Evolutionary conservation across 1,140 invertebrate genomes (phyloP).

Genomic region (Drosophila rufa): DNA sequence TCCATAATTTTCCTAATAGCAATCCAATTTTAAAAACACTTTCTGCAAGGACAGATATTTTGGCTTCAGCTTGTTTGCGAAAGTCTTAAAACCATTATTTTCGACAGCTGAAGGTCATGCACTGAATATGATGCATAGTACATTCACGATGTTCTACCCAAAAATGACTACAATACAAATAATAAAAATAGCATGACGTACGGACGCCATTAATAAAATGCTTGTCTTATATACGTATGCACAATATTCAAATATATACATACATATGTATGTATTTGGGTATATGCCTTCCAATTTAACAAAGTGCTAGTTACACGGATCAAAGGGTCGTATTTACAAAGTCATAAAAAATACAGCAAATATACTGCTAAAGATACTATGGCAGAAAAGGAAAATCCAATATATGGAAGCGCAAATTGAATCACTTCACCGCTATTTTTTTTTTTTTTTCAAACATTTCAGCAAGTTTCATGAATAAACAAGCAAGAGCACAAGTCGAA

Average conservation of each 20-base stretch:
- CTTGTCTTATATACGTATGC: background rate
- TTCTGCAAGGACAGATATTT: conserved; percentile 28
- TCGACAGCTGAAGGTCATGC: conserved; percentile 39
- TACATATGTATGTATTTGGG: background rate
- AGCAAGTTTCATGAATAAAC: conserved; percentile 31
- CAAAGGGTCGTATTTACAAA: conserved; percentile 6
- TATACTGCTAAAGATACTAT: background rate
- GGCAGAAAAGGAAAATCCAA: conserved; percentile 19
- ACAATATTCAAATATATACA: background rate
- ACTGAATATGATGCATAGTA: conserved; percentile 20
- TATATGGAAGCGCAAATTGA: conserved; percentile 27
- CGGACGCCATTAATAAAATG: conserved; percentile 8
- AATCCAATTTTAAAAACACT: conserved; percentile 8
- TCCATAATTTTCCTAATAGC: conserved; percentile 4
- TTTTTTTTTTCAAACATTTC: conserved; percentile 7
- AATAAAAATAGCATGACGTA: conserved; percentile 27
- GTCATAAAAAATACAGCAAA: background rate
- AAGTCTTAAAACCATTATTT: conserved; percentile 36
- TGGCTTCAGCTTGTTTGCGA: conserved; percentile 1
- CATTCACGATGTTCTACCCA: conserved; percentile 16
- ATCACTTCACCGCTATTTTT: conserved; percentile 17
- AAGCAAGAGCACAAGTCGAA: background rate
- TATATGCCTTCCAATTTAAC: background rate
- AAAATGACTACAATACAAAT: conserved; percentile 36
- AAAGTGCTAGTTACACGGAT: conserved; percentile 1